Evolutionary conservation across 2,797 vertebrate species (phyloP).

Genomic region (Podargus strigoides): DNA sequence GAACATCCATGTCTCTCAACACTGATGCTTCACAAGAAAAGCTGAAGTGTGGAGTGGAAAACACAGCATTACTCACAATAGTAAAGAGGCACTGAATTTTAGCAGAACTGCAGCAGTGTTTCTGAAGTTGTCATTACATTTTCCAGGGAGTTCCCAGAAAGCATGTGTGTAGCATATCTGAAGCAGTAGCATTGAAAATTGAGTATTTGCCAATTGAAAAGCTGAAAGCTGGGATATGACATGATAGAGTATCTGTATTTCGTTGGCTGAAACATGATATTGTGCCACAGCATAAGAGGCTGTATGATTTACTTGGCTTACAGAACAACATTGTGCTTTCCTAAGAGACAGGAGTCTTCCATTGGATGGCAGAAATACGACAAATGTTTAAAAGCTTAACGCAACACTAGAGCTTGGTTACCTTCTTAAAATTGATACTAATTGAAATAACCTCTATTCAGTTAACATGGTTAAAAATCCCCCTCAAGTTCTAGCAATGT

Average conservation of each 20-base stretch:
- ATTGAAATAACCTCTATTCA: background rate
- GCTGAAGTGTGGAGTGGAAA: background rate
- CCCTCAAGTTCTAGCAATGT: background rate
- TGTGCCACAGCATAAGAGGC: background rate
- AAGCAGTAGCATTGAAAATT: background rate
- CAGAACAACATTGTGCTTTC: background rate
- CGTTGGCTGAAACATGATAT: background rate
- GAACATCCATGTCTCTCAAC: background rate
- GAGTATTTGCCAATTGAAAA: background rate
- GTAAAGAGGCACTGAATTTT: background rate
- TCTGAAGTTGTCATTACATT: background rate
- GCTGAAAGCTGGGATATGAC: background rate
- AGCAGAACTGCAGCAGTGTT: background rate
- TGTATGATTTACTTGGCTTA: background rate
- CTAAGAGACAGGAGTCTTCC: background rate
- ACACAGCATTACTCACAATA: fast-evolving
- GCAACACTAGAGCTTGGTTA: background rate
- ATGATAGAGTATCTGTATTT: background rate
- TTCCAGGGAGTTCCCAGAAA: background rate
- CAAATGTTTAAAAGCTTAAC: background rate
- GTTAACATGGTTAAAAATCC: fast-evolving
- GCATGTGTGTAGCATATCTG: background rate
- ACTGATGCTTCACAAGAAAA: background rate
- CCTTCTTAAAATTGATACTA: background rate
- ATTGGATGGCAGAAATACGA: background rate